phyloP scores from a whole-genome alignment of 2,888 invertebrate species.

The Euproctis similis region DNA sequence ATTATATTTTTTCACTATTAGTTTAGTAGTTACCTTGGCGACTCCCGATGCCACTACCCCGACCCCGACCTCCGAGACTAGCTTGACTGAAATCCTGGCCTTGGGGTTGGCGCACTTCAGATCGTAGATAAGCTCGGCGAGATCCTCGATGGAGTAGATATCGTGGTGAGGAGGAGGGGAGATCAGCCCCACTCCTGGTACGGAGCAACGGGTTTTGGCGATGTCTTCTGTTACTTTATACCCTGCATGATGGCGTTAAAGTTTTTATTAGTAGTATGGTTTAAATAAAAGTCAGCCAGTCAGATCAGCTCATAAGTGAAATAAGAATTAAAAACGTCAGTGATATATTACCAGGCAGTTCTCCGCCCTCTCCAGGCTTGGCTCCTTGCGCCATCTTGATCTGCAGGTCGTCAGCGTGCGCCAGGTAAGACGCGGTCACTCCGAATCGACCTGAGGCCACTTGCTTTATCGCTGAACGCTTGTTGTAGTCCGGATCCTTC shows the following conservation, averaged over 20 bases:
- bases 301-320: no score
- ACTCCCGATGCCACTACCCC: conserved; percentile 99
- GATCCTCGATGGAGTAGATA: conserved; percentile 99
- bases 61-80: conserved; percentile 98
- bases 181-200: conserved; percentile 97
- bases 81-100: conserved; percentile 96
- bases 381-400: conserved; percentile 99
- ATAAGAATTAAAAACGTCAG: no score
- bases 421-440: conserved; percentile 97
- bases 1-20: no score
- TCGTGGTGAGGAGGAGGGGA: conserved; percentile 99
- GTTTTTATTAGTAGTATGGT: no score
- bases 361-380: conserved; percentile 99
- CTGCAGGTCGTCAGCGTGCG: conserved; percentile 98
- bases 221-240: conserved; percentile 95
- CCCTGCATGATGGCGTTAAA: conserved; percentile 41
- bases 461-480: conserved; percentile 97
- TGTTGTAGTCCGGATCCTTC: conserved; percentile 87
- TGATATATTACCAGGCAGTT: conserved; percentile 92
- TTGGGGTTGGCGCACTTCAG: conserved; percentile 97
- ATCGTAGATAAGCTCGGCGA: conserved; percentile 98
- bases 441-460: conserved; percentile 99
- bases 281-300: no score
- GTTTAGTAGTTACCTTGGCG: conserved; percentile 82
- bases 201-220: conserved; percentile 95